Evolutionary conservation across 1,140 invertebrate species (phyloP).

Genomic region (Zaprionus taronus): DNA sequence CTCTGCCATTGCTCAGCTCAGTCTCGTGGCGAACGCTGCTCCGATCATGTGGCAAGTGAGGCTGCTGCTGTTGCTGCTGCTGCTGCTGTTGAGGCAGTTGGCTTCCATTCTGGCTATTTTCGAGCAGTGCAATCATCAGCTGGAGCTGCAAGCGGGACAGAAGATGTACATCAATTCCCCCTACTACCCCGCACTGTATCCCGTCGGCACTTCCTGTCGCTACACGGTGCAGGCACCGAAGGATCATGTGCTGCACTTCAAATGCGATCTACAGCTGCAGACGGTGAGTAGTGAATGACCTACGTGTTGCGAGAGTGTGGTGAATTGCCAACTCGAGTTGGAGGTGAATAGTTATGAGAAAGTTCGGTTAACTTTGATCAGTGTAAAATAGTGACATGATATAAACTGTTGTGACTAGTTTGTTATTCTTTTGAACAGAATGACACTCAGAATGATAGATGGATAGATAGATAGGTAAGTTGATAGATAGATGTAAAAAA

Average conservation of each 20-base stretch:
- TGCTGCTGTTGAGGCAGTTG: conserved; percentile 6
- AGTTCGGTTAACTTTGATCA: background rate
- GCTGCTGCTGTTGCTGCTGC: conserved; percentile 7
- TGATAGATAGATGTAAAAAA: too few relatives aligned
- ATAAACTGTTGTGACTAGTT: too few relatives aligned
- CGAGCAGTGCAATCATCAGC: conserved; percentile 74
- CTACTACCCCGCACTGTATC: conserved; percentile 76
- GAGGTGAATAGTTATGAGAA: background rate
- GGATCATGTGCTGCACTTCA: conserved; percentile 72
- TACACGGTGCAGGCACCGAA: conserved; percentile 68
- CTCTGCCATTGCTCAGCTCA: conserved; percentile 34
- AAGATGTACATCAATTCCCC: conserved; percentile 81
- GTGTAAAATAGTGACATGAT: too few relatives aligned
- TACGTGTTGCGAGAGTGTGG: background rate
- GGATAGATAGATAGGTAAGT: too few relatives aligned
- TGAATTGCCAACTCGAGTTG: background rate
- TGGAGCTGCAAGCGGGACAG: conserved; percentile 66
- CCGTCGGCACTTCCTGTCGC: conserved; percentile 75
- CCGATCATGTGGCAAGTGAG: conserved; percentile 52
- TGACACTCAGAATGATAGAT: too few relatives aligned
- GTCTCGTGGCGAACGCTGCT: conserved; percentile 47
- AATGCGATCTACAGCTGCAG: conserved; percentile 72
- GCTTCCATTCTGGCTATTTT: conserved; percentile 36
- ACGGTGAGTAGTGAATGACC: conserved; percentile 55
- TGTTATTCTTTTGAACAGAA: too few relatives aligned